A percentile compares a stretch with the other conserved stretches of the same genome.
phyloP scores from a whole-genome alignment of 1,140 invertebrate species.

The Drosophila repletoides region DNA sequence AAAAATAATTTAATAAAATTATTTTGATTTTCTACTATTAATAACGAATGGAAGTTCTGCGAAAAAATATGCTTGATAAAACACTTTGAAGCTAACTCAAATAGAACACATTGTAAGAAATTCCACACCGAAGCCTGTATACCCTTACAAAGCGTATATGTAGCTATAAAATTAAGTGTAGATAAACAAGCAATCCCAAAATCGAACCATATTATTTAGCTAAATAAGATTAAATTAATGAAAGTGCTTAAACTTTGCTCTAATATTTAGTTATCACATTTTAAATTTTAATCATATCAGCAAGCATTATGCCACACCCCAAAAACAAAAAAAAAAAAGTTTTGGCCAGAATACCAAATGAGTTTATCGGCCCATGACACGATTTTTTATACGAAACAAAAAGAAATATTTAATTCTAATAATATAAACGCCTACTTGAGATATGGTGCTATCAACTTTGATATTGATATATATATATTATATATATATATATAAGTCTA shows the following conservation, averaged over 20 bases:
- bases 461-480: background rate
- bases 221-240: background rate
- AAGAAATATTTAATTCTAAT: constrained; percentile 26
- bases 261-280: constrained; percentile 4
- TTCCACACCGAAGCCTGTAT: too few relatives aligned
- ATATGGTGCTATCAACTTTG: constrained; percentile 29
- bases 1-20: background rate
- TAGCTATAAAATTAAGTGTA: background rate
- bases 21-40: background rate
- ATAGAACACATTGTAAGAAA: too few relatives aligned
- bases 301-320: background rate
- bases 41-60: too few relatives aligned
- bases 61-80: too few relatives aligned
- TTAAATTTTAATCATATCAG: constrained; percentile 13
- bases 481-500: background rate
- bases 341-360: background rate
- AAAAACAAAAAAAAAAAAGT: background rate
- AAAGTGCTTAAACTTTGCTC: constrained; percentile 18
- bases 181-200: background rate
- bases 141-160: background rate
- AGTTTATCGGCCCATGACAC: constrained; percentile 24
- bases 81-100: too few relatives aligned
- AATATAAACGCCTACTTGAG: constrained; percentile 30
- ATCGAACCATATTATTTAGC: background rate
- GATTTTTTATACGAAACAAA: constrained; percentile 1